phyloP scores from a whole-genome alignment of 2,113 vertebrate species.

The Martes martes region DNA sequence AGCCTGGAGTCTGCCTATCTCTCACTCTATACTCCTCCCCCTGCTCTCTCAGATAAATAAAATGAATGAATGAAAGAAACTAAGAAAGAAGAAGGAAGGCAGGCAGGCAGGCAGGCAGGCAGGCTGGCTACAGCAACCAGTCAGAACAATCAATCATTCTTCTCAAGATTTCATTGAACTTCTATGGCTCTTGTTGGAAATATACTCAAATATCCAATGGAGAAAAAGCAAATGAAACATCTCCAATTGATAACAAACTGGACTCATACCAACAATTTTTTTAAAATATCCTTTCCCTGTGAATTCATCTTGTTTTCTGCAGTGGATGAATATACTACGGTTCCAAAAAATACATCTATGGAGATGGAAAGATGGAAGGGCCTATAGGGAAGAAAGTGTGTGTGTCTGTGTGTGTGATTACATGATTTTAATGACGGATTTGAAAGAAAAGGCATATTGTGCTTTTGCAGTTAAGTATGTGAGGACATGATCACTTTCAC shows the following conservation, averaged over 20 bases:
- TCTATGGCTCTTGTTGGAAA: neutral
- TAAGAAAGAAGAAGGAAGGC: no score
- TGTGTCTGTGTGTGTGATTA: neutral
- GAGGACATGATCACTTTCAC: constrained; percentile 21
- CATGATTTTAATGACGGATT: constrained; percentile 11
- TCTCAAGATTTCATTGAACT: neutral
- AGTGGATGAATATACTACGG: neutral
- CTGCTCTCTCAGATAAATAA: neutral
- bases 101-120: no score
- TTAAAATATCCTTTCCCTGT: neutral
- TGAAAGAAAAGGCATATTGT: neutral
- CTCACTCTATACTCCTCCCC: neutral
- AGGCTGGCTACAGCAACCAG: neutral
- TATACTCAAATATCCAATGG: neutral
- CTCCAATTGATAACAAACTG: constrained; percentile 49
- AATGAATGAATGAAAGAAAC: no score
- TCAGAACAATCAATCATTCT: constrained; percentile 30
- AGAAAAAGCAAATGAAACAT: constrained; percentile 14
- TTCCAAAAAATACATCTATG: neutral
- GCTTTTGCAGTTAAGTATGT: neutral
- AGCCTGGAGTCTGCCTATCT: neutral
- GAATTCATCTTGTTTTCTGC: neutral
- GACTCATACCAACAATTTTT: neutral
- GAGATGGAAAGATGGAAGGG: neutral
- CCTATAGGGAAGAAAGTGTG: neutral